A percentile compares a stretch with the other conserved stretches of the same genome.
These are phyloP conservation scores for Ceratothoa steindachneri DNA, from an alignment of 2,888 invertebrate genomes.

Conservation along the genomic window DNA sequence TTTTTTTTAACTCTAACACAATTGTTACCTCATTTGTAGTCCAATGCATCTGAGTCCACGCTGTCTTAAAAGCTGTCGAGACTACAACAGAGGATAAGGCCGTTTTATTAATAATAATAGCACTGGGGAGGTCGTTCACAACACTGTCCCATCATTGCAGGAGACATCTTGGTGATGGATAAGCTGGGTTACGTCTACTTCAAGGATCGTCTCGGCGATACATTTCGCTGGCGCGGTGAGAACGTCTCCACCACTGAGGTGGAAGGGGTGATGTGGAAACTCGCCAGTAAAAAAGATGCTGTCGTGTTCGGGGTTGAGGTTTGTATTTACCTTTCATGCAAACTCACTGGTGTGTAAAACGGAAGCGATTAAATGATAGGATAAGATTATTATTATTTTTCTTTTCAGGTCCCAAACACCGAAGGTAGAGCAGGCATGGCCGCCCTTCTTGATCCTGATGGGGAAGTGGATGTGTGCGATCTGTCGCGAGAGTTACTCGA, in stretches of 20 bases:
- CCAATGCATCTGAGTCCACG: too few relatives aligned
- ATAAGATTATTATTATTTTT: neutral
- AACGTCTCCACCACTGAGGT: conserved; percentile 98
- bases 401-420: conserved; percentile 46
- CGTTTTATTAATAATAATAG: too few relatives aligned
- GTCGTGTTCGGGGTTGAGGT: conserved; percentile 93
- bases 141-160: conserved; percentile 51
- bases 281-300: conserved; percentile 73
- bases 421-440: conserved; percentile 60
- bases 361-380: neutral
- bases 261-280: conserved; percentile 82
- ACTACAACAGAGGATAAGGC: too few relatives aligned
- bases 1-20: too few relatives aligned
- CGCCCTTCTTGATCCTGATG: conserved; percentile 55
- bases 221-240: conserved; percentile 87
- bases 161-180: conserved; percentile 60
- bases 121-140: too few relatives aligned
- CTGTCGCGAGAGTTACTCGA: conserved; percentile 53
- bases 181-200: conserved; percentile 59
- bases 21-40: too few relatives aligned
- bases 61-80: too few relatives aligned
- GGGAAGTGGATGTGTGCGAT: conserved; percentile 39
- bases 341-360: neutral
- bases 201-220: conserved; percentile 60
- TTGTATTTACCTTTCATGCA: too few relatives aligned